phyloP scores from a whole-genome alignment of 2,113 vertebrate species.

The Taurulus bubalis region DNA sequence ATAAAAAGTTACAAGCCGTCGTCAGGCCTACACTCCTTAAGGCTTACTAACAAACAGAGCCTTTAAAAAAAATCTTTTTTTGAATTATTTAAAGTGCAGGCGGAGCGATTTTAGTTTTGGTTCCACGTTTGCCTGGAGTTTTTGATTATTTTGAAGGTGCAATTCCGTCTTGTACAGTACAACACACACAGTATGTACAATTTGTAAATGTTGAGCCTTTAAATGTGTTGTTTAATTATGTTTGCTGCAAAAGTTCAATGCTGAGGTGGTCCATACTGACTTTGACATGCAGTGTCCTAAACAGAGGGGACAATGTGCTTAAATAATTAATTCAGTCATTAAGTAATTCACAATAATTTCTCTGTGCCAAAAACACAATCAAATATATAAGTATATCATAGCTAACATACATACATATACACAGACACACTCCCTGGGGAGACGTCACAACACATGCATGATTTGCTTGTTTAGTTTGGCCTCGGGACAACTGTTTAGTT shows the following conservation, averaged over 20 bases:
- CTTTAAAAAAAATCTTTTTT: not conserved
- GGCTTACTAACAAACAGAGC: constrained; percentile 21
- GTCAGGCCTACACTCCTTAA: constrained; percentile 2
- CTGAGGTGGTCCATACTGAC: not conserved
- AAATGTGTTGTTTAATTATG: not conserved
- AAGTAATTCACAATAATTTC: constrained; percentile 63
- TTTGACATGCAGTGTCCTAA: constrained; percentile 6
- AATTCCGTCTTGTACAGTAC: too few species aligned
- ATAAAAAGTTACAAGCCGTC: constrained; percentile 40
- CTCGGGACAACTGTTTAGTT: constrained; percentile 27
- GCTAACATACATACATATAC: not conserved
- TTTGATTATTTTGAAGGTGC: not conserved
- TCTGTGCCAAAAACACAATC: constrained; percentile 18
- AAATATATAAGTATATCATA: constrained; percentile 1
- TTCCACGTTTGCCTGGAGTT: not conserved
- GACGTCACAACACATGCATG: constrained; percentile 26
- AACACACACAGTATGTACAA: not conserved
- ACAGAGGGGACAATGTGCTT: not conserved
- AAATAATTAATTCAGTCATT: constrained; percentile 3
- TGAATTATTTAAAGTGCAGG: not conserved
- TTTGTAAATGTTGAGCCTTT: not conserved
- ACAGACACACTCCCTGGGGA: constrained; percentile 29
- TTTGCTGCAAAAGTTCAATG: not conserved
- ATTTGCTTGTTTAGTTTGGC: constrained; percentile 45
- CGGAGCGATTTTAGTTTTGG: not conserved